Evolutionary conservation across 2,888 invertebrate genomes (phyloP).

Genomic region (Rhingia campestris): DNA sequence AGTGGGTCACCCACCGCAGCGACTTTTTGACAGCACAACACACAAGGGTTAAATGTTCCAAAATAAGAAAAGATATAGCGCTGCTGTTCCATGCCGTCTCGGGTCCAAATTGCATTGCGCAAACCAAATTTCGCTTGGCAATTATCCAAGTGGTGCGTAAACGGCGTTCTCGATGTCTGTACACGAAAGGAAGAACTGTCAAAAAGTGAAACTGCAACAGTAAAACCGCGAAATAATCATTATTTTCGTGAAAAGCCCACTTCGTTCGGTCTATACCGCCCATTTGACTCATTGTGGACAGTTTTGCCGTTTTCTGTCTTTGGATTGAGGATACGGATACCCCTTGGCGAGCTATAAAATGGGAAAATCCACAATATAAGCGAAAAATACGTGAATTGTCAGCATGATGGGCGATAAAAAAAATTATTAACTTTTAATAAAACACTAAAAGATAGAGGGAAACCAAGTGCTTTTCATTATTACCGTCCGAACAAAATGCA

Average conservation of each 20-base stretch:
- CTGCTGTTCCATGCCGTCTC: not conserved
- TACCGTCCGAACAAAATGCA: not conserved
- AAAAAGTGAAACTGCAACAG: not conserved
- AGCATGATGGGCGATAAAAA: slow-evolving; percentile 1
- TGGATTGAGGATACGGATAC: not conserved
- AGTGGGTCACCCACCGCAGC: slow-evolving; percentile 64
- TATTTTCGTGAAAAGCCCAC: no score
- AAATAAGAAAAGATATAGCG: not conserved
- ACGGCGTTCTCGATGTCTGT: no score
- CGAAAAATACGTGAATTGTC: not conserved
- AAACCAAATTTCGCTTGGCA: slow-evolving; percentile 12
- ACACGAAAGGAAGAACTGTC: not conserved
- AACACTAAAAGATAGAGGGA: not conserved
- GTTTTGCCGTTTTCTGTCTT: not conserved
- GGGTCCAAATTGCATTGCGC: not conserved
- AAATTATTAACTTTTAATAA: slow-evolving; percentile 22
- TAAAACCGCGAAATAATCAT: not conserved
- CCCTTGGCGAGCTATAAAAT: not conserved
- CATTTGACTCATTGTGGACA: not conserved
- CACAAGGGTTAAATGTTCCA: slow-evolving; percentile 59
- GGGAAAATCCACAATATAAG: no score
- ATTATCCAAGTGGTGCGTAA: slow-evolving; percentile 4
- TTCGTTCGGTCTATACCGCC: no score
- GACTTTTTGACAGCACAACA: slow-evolving; percentile 42
- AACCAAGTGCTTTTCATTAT: not conserved